These are phyloP conservation scores for Limenitis camilla DNA, from an alignment of 2,888 invertebrate genomes.

Conservation along the genomic window DNA sequence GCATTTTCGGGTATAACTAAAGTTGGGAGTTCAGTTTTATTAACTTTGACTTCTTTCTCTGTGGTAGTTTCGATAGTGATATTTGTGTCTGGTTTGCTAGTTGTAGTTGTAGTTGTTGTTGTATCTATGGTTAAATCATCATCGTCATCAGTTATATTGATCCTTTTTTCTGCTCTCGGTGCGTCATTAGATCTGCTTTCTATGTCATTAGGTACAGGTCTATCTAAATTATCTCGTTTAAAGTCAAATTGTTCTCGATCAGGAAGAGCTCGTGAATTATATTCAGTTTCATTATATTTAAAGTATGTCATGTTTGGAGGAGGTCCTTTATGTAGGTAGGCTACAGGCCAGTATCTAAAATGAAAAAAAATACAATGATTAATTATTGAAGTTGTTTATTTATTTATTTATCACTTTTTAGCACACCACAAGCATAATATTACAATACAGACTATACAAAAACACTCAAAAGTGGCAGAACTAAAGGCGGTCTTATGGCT, in stretches of 20 bases:
- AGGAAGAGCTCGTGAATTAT: constrained; percentile 1
- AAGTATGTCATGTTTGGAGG: constrained; percentile 83
- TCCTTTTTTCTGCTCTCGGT: constrained; percentile 45
- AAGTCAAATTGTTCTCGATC: constrained; percentile 8
- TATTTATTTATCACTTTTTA: not conserved
- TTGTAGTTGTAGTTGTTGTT: constrained; percentile 24
- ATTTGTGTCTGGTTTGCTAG: constrained; percentile 17
- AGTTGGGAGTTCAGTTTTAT: constrained; percentile 33
- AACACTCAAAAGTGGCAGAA: too few species aligned
- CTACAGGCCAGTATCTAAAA: constrained; percentile 82
- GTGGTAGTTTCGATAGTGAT: constrained; percentile 23
- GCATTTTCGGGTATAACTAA: constrained; percentile 35
- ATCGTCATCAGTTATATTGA: constrained; percentile 42
- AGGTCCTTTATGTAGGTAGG: constrained; percentile 85
- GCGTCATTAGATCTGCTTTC: constrained; percentile 27
- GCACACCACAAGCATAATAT: too few species aligned
- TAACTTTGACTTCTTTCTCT: constrained; percentile 27
- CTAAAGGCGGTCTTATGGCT: too few species aligned
- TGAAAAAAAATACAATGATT: not conserved
- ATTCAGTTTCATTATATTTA: constrained; percentile 51
- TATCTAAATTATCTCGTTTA: constrained; percentile 9
- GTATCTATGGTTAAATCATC: constrained; percentile 29
- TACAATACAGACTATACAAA: too few species aligned
- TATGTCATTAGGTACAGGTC: constrained; percentile 16
- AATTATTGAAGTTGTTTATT: not conserved